Evolutionary conservation across 2,113 vertebrate species (phyloP).

Genomic region (Alligator sinensis): DNA sequence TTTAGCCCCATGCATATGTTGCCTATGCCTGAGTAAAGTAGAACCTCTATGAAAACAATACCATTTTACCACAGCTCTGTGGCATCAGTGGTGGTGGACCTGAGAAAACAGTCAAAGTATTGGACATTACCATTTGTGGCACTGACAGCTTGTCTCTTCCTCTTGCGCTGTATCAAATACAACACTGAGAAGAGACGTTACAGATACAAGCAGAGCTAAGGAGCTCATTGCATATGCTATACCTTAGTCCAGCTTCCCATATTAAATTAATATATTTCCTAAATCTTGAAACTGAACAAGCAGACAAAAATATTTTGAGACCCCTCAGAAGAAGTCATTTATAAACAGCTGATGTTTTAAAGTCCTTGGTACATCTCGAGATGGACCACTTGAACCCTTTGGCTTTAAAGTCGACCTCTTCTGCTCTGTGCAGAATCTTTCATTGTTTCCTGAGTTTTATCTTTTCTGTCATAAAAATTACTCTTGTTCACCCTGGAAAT

Average conservation of each 20-base stretch:
- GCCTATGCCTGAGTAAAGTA: neutral
- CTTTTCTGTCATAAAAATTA: neutral
- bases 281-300: neutral
- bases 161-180: neutral
- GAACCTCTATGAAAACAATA: accelerated
- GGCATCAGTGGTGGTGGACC: neutral
- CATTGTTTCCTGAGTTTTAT: accelerated
- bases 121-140: neutral
- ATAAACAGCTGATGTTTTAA: neutral
- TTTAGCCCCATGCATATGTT: neutral
- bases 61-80: neutral
- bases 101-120: neutral
- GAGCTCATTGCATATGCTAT: neutral
- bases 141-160: neutral
- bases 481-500: neutral
- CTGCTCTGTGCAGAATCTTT: neutral
- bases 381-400: accelerated
- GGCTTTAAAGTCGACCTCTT: neutral
- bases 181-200: neutral
- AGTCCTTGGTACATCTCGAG: neutral
- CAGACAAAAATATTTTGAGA: neutral
- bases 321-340: neutral
- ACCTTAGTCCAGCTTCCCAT: too few relatives aligned
- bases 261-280: neutral
- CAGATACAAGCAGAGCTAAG: neutral